Percentiles rank a stretch among this genome's conserved stretches.
Conservation (phyloP, 2,113 vertebrate species). For the Pterophyllum scalare region DNA sequence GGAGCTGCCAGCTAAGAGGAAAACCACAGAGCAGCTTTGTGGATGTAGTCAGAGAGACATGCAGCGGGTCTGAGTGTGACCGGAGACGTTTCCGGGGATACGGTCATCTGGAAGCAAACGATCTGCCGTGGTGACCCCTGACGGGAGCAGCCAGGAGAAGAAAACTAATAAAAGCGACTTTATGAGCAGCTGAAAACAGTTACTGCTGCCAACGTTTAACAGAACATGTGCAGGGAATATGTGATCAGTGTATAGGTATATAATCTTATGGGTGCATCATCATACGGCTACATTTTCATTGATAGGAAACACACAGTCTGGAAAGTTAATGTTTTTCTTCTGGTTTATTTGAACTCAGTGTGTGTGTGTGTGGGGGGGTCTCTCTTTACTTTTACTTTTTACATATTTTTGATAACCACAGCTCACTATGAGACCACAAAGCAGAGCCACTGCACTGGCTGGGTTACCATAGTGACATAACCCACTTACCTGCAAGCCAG, state of each 20-base stretch:
- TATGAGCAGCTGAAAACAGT: neutral
- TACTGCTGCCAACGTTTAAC: neutral
- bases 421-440: neutral
- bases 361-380: too few species aligned
- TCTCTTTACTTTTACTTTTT: too few species aligned
- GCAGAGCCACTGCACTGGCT: neutral
- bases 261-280: too few species aligned
- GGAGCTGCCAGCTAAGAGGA: too few species aligned
- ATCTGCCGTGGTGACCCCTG: neutral
- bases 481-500: neutral
- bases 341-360: neutral
- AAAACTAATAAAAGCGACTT: too few species aligned
- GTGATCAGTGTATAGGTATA: too few species aligned
- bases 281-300: neutral
- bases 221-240: neutral
- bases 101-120: neutral
- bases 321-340: neutral
- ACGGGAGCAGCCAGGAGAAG: neutral
- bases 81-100: neutral
- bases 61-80: too few species aligned
- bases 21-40: too few species aligned
- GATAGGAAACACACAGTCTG: neutral
- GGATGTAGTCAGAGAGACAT: too few species aligned
- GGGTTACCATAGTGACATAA: neutral
- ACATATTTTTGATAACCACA: neutral